Evolutionary conservation across 1,140 invertebrate genomes (phyloP).

Genomic region (Saccostrea echinata): DNA sequence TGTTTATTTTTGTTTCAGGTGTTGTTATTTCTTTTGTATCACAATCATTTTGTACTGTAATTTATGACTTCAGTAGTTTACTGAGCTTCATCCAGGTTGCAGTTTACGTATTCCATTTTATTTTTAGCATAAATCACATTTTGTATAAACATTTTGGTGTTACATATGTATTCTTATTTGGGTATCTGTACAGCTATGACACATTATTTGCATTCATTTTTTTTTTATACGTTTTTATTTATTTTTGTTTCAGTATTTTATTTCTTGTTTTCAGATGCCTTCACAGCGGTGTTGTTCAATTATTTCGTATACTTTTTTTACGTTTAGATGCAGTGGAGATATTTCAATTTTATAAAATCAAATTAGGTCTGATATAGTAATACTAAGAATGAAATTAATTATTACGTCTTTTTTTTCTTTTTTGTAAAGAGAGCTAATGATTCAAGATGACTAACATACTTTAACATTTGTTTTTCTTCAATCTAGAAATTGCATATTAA

Average conservation of each 20-base stretch:
- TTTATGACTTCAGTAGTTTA: not conserved
- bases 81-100: not conserved
- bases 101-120: not conserved
- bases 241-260: not conserved
- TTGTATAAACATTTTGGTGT: not conserved
- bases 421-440: not conserved
- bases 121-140: not conserved
- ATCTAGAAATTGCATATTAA: not conserved
- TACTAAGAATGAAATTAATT: not conserved
- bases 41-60: not conserved
- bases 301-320: not conserved
- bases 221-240: not conserved
- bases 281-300: not conserved
- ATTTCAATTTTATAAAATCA: not conserved
- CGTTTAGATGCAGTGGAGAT: constrained; percentile 5
- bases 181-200: constrained; percentile 10
- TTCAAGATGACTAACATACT: not conserved
- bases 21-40: not conserved
- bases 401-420: not conserved
- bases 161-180: not conserved
- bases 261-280: not conserved
- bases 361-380: not conserved
- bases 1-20: constrained; percentile 24
- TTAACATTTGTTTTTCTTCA: not conserved
- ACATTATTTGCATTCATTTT: not conserved